Conservation (phyloP, 2,113 vertebrate species). For the Alethe diademata region DNA sequence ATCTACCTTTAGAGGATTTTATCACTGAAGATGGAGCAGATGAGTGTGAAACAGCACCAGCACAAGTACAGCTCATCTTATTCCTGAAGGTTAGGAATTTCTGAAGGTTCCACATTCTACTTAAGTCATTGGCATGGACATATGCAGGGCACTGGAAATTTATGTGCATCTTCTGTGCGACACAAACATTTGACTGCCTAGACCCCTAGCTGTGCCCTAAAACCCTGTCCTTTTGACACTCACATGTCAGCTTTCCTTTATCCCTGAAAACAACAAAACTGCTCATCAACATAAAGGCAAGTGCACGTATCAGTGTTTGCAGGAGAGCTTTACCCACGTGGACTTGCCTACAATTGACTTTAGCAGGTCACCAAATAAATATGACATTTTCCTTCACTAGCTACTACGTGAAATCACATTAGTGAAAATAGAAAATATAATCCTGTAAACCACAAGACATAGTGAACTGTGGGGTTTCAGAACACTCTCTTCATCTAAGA, state of each 20-base stretch:
- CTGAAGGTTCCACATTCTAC: neutral
- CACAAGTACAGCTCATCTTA: neutral
- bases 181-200: slow-evolving; percentile 3
- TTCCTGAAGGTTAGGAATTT: neutral
- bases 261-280: neutral
- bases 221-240: neutral
- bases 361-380: neutral
- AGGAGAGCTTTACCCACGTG: neutral
- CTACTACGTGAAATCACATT: neutral
- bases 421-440: neutral
- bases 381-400: neutral
- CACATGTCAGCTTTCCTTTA: neutral
- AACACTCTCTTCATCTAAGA: neutral
- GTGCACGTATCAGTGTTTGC: neutral
- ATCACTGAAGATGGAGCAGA: neutral
- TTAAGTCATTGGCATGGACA: neutral
- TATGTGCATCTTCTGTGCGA: neutral
- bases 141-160: neutral
- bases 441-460: neutral
- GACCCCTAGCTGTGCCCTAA: neutral
- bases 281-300: neutral
- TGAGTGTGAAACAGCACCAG: neutral
- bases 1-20: slow-evolving; percentile 29
- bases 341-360: neutral
- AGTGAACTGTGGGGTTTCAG: neutral